Evolutionary conservation across 2,113 vertebrate species (phyloP).

Genomic region (Grammomys dolichurus): DNA sequence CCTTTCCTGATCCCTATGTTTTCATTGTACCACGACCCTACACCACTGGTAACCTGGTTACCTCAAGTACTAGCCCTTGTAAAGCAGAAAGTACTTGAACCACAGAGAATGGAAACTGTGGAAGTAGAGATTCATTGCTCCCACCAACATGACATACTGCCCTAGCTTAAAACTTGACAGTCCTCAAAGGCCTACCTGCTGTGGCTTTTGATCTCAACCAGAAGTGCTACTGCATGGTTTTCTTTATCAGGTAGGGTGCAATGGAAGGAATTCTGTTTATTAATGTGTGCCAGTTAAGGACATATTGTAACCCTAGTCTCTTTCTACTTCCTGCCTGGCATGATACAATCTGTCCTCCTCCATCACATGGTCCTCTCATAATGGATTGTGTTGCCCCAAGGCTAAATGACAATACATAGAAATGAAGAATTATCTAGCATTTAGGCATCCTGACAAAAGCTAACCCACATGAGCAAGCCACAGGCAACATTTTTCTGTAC

Average conservation of each 20-base stretch:
- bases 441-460: background rate
- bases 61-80: background rate
- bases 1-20: rapidly evolving
- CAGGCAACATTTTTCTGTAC: rapidly evolving
- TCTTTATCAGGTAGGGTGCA: background rate
- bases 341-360: background rate
- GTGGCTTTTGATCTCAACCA: background rate
- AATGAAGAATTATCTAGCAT: background rate
- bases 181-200: no score
- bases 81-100: background rate
- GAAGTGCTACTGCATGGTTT: rapidly evolving
- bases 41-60: no score
- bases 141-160: background rate
- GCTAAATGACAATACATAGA: background rate
- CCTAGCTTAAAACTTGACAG: background rate
- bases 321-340: background rate
- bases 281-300: no score
- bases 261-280: background rate
- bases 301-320: no score
- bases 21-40: no score
- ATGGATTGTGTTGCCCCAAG: background rate
- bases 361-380: no score
- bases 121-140: background rate
- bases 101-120: background rate
- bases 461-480: background rate